Evolutionary conservation across 2,888 invertebrate species (phyloP).

Genomic region (Hemaris fuciformis): DNA sequence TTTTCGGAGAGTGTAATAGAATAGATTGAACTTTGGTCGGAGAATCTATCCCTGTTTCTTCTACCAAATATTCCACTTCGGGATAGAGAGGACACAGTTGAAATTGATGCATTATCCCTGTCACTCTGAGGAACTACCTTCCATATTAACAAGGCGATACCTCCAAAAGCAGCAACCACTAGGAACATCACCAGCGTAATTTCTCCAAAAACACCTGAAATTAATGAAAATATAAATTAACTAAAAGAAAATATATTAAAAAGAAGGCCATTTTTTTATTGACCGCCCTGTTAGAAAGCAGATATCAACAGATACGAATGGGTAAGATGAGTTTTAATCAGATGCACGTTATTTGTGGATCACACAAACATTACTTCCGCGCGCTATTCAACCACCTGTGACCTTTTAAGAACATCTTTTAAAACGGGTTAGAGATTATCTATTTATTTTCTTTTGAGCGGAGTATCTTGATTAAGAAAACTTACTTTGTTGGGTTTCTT

Average conservation of each 20-base stretch:
- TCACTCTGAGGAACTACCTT: constrained; percentile 79
- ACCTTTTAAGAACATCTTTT: no score
- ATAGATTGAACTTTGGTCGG: constrained; percentile 73
- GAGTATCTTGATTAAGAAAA: constrained; percentile 22
- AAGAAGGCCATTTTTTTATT: neutral
- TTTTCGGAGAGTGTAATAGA: constrained; percentile 76
- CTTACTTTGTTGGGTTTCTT: constrained; percentile 63
- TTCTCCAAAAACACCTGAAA: constrained; percentile 74
- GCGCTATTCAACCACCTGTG: no score
- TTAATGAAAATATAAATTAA: constrained; percentile 17
- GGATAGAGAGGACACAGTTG: constrained; percentile 68
- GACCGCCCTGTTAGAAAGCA: no score
- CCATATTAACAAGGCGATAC: constrained; percentile 78
- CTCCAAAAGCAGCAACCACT: constrained; percentile 81
- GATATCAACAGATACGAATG: no score
- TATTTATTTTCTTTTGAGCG: no score
- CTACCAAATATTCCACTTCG: constrained; percentile 65
- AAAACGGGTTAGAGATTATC: no score
- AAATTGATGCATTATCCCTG: constrained; percentile 73
- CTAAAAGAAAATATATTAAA: neutral
- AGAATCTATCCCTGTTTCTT: constrained; percentile 67
- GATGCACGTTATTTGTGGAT: no score
- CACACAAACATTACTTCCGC: no score
- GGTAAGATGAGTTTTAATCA: no score
- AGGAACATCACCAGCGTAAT: constrained; percentile 79